Evolutionary conservation across 1,140 invertebrate genomes (phyloP), one percentile per base, ranked within the genome.

Genomic region (Araneus ventricosus): DNA sequence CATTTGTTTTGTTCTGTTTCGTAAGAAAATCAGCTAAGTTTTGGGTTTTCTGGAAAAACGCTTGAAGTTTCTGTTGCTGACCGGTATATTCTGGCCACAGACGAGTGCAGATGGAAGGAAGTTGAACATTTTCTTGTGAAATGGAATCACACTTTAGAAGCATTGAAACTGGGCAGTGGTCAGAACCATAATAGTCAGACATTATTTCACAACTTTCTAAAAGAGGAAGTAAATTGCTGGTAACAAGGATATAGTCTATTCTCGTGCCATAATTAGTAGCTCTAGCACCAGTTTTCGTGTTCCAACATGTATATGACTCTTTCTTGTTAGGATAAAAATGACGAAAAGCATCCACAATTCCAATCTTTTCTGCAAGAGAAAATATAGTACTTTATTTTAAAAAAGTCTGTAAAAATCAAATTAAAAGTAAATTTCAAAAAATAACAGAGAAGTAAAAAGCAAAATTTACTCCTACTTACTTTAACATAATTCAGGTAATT

Each of bases 261-360:
- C 96, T 94, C 57, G 95, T 95, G 24, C 96, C 96, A 95, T 96
- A 97, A 94, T 97, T 97, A n/a, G 96, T 96, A 59, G 95, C 90
- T 63, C 96, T 94, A 14, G 96, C 96, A 84, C 95, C 96, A 3
- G 95, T 95, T 67, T 94, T 93, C 0, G 96, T 96, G 92, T 95
- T 95, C 96, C 96, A 97, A 94, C 96, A 97, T 17, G 96, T 96
- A 94, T 95, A 97, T 6, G 95, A 95, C 41, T 96, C 94, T 86
- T 94, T 92, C 67, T 95, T 82, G 24, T 95, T 88, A 27, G 96
- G 96, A 94, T 97, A 95, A 45, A 96, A 94, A 63, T 95, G 94
- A 27, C 96, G 95, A 94, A 96, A 97, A 52, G 96, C 95, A 94
- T 97, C 96, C 17, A 96, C 93, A 93, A 96, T 96, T 39, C 94